Evolutionary conservation across 2,888 invertebrate species (phyloP).

Genomic region (Phania funesta): DNA sequence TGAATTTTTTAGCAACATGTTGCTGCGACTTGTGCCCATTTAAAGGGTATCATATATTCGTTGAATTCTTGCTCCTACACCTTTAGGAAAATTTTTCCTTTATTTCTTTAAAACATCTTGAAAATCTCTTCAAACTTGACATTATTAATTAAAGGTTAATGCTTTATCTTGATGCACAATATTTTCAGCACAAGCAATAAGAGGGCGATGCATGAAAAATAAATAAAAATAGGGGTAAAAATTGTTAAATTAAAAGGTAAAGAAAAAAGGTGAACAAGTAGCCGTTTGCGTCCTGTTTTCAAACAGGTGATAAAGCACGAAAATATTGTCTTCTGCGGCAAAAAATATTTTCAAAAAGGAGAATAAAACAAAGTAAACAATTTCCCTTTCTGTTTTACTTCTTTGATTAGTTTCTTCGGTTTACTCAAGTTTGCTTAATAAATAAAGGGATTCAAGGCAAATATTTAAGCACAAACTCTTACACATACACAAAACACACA

Average conservation of each 20-base stretch:
- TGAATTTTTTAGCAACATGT: too few relatives aligned
- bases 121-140: conserved; percentile 59
- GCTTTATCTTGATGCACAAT: conserved; percentile 57
- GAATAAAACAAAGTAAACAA: conserved; percentile 28
- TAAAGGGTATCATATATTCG: neutral
- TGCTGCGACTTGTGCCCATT: too few relatives aligned
- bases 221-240: conserved; percentile 13
- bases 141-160: conserved; percentile 67
- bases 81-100: conserved; percentile 2
- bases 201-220: conserved; percentile 22
- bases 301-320: conserved; percentile 66
- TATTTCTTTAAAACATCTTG: conserved; percentile 32
- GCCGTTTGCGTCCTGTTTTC: conserved; percentile 6
- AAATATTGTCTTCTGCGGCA: conserved; percentile 24
- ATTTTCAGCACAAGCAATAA: conserved; percentile 26
- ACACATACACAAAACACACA: neutral
- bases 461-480: neutral
- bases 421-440: neutral
- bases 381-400: conserved; percentile 51
- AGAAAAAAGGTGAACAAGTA: neutral
- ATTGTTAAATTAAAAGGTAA: neutral
- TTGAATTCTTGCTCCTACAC: neutral
- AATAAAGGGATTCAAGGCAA: neutral
- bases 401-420: conserved; percentile 49
- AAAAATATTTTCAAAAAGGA: conserved; percentile 6